phyloP scores from a whole-genome alignment of 2,888 invertebrate species.

The Agonum fuliginosum region DNA sequence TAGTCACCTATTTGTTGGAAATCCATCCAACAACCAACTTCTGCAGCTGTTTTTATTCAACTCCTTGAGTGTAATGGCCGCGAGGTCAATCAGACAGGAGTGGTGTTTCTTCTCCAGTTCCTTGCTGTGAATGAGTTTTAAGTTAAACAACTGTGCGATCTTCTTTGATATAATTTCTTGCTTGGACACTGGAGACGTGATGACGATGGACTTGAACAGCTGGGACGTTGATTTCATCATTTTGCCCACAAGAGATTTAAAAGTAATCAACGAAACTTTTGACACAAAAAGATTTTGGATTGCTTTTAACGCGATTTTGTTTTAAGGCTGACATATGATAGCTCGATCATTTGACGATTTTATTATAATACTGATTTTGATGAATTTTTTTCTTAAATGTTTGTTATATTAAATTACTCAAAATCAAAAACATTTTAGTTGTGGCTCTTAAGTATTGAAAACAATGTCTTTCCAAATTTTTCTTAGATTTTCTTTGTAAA shows the following conservation, averaged over 20 bases:
- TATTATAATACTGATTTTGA: too few species aligned
- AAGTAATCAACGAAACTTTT: constrained; percentile 25
- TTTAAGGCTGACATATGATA: not conserved
- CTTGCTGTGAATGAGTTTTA: constrained; percentile 43
- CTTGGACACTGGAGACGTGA: constrained; percentile 29
- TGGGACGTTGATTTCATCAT: constrained; percentile 50
- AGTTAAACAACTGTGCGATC: constrained; percentile 42
- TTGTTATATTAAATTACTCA: too few species aligned
- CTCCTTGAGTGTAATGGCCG: constrained; percentile 14
- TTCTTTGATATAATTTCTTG: constrained; percentile 30
- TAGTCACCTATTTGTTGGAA: not conserved
- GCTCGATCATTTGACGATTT: too few species aligned
- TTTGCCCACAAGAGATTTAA: constrained; percentile 17
- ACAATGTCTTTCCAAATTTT: too few species aligned
- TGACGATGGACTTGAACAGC: constrained; percentile 44
- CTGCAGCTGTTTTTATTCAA: constrained; percentile 43
- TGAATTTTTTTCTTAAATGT: too few species aligned
- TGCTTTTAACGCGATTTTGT: constrained; percentile 7
- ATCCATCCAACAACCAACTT: constrained; percentile 50
- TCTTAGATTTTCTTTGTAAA: too few species aligned
- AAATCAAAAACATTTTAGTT: too few species aligned
- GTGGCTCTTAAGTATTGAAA: too few species aligned
- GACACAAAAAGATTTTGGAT: constrained; percentile 3
- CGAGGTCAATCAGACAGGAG: constrained; percentile 5
- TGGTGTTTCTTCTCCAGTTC: constrained; percentile 38